These are phyloP conservation scores for Triplophysa rosa DNA, from an alignment of 2,113 vertebrate genomes.

Conservation along the genomic window DNA sequence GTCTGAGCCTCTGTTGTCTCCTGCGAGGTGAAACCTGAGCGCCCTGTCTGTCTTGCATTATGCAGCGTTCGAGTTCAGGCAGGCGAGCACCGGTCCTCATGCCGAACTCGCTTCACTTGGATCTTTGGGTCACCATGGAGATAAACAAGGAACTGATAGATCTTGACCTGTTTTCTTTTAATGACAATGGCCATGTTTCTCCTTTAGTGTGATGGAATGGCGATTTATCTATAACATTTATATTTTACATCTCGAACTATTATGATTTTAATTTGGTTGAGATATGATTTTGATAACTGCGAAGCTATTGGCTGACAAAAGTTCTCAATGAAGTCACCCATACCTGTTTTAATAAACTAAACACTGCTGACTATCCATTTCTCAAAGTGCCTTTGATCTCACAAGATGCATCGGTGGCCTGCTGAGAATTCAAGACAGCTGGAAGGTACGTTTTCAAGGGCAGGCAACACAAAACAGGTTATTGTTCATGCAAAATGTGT, in stretches of 20 bases:
- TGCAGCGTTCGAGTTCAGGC: slow-evolving; percentile 36
- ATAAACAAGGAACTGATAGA: slow-evolving; percentile 11
- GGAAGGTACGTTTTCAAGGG: slow-evolving; percentile 16
- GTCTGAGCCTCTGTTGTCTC: slow-evolving; percentile 12
- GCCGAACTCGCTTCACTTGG: slow-evolving; percentile 14
- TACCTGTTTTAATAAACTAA: slow-evolving; percentile 14
- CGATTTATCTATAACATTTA: not conserved
- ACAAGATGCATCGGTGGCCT: not conserved
- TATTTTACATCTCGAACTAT: not conserved
- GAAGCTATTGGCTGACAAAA: not conserved
- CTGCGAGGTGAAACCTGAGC: slow-evolving; percentile 45
- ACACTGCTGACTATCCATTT: not conserved
- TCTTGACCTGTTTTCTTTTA: not conserved
- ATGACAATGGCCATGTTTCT: not conserved
- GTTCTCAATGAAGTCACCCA: not conserved
- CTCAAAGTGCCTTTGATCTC: slow-evolving; percentile 14
- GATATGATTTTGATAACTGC: not conserved
- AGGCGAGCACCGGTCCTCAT: slow-evolving; percentile 4
- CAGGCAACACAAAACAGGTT: slow-evolving; percentile 1
- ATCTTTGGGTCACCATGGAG: slow-evolving; percentile 37
- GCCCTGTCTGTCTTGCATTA: slow-evolving; percentile 46
- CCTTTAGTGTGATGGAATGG: not conserved
- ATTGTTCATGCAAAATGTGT: too few relatives aligned
- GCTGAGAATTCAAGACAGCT: slow-evolving; percentile 12
- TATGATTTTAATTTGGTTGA: slow-evolving; percentile 18